Percentiles rank a stretch among this genome's conserved stretches.
Conservation (phyloP, 2,888 invertebrate species). For the Meandrusa payeni region DNA sequence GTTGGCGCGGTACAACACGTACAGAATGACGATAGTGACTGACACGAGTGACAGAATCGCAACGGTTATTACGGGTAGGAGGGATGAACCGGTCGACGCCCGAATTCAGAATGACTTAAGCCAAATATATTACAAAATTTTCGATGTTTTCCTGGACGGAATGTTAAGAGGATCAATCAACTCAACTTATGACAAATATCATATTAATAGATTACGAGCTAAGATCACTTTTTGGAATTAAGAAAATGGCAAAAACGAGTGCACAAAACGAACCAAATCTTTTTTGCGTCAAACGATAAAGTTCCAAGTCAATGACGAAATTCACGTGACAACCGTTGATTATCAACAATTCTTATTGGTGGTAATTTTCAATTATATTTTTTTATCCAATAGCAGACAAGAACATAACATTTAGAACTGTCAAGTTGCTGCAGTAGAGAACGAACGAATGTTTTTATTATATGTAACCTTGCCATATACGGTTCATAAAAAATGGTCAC, state of each 20-base stretch:
- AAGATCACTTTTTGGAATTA: slow-evolving; percentile 38
- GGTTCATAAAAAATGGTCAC: no score
- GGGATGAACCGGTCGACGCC: slow-evolving; percentile 80
- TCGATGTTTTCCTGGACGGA: slow-evolving; percentile 32
- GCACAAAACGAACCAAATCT: slow-evolving; percentile 43
- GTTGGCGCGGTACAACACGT: slow-evolving; percentile 60
- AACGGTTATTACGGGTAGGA: slow-evolving; percentile 68
- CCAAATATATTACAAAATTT: slow-evolving; percentile 50
- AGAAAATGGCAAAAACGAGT: slow-evolving; percentile 43
- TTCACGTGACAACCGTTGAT: slow-evolving; percentile 29
- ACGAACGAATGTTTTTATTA: slow-evolving; percentile 7
- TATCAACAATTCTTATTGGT: slow-evolving; percentile 23
- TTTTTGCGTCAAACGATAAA: slow-evolving; percentile 28
- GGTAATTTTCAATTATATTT: slow-evolving; percentile 1
- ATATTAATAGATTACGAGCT: slow-evolving; percentile 29
- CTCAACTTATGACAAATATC: slow-evolving; percentile 33
- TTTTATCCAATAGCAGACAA: slow-evolving; percentile 19
- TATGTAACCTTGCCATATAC: no score
- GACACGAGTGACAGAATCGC: slow-evolving; percentile 45
- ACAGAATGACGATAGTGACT: slow-evolving; percentile 69
- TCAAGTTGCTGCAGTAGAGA: slow-evolving; percentile 20
- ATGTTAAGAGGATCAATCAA: slow-evolving; percentile 28
- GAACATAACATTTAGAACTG: slow-evolving; percentile 7
- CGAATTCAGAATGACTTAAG: slow-evolving; percentile 65
- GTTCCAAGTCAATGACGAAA: slow-evolving; percentile 32